Evolutionary conservation across 2,888 invertebrate genomes (phyloP).

Genomic region (Scaptomyza caliginosa): DNA sequence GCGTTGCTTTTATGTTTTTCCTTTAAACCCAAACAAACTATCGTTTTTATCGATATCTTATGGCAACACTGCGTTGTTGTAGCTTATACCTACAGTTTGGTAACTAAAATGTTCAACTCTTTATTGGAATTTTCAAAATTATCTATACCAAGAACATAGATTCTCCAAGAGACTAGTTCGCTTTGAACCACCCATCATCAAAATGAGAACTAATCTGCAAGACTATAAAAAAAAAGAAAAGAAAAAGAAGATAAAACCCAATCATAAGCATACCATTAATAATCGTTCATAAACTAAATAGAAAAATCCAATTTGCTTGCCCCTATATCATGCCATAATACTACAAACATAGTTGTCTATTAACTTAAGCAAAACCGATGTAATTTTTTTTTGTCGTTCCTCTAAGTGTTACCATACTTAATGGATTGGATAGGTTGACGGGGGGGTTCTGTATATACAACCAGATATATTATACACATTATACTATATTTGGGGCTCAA

Average conservation of each 20-base stretch:
- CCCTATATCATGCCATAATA: constrained; percentile 8
- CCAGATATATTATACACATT: constrained; percentile 20
- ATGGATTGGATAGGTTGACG: constrained; percentile 15
- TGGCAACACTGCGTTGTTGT: too few species aligned
- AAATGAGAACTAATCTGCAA: neutral
- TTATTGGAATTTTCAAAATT: too few species aligned
- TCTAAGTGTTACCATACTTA: neutral
- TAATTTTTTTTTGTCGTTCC: neutral
- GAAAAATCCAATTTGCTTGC: constrained; percentile 21
- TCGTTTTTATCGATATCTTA: too few species aligned
- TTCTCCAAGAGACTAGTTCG: neutral
- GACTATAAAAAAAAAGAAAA: neutral
- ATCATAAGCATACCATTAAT: constrained; percentile 26
- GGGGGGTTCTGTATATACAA: constrained; percentile 42
- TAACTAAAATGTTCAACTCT: too few species aligned
- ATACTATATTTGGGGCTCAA: constrained; percentile 47
- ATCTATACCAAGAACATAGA: neutral
- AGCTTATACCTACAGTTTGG: too few species aligned
- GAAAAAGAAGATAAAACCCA: constrained; percentile 11
- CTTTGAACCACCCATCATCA: neutral
- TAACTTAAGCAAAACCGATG: neutral
- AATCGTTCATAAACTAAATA: constrained; percentile 18
- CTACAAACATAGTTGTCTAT: constrained; percentile 11
- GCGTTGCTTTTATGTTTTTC: too few species aligned
- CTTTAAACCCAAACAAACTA: too few species aligned